Base-by-base conservation (phyloP, 2,113 vertebrate genomes). In the Apeltes quadracus region DNA sequence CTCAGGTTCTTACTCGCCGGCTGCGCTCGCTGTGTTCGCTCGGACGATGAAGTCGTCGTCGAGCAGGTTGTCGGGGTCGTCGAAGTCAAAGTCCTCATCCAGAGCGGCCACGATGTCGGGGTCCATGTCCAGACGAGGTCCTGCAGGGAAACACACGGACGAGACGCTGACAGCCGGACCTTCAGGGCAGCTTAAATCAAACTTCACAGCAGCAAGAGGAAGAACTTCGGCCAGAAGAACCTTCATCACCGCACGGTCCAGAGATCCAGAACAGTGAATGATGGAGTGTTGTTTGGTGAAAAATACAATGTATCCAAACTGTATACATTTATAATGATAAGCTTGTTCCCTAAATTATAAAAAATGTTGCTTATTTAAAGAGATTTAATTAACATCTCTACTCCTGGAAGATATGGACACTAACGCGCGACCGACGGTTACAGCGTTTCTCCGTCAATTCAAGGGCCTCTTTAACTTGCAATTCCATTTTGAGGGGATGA, bases 51-150 rank as follows among this genome's bases (percentile, higher is more conserved):
- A 99, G 89, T 99, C 97, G 51, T 99, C 98, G 1, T 99, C 98
- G 72, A 99, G 92, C 34, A 96, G 53, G 91, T 98, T 98, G 78
- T 96, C 92, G n/a, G 97, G 97, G 91, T 98, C 85, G 1, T 96
- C 93, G 67, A 93, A 99, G 87, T 99, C 93, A 87, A 99, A 99
- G 87, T 99, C 98, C 63, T 98, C 96, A 82, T 99, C 98, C 20
- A 99, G 94, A 32, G 95, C 98, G 0, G 97, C 97, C 57, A 98
- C 95, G 46, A 99, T 96, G 85, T 99, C 98, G 0, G 98, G 97
- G 84, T 99, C 98, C 94, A 99, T 94, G 91, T 99, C 98, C 48
- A 97, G 84, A 3, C 96, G 91, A 0, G 97, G 97, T 10, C 98
- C 98, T 99, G 88, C 6, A 65, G 43, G 16, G 27, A 59, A 61